A percentile compares a stretch with the other conserved stretches of the same genome.
Conservation (phyloP, 2,797 vertebrate species). For the Sebastes paucispinis region DNA sequence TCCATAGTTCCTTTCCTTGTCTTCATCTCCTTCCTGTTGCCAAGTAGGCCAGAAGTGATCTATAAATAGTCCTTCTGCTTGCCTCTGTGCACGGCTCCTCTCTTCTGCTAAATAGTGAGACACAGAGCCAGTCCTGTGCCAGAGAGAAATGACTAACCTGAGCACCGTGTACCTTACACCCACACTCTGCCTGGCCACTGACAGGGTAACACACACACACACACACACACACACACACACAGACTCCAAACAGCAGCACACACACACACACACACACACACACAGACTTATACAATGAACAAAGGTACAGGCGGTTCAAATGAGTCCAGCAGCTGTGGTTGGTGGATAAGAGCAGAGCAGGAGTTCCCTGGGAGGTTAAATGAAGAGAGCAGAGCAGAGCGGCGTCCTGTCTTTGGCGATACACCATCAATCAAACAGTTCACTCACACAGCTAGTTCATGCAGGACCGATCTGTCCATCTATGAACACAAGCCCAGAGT, state of each 20-base stretch:
- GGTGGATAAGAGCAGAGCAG: slow-evolving; percentile 63
- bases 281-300: slow-evolving; percentile 63
- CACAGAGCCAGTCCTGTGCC: slow-evolving; percentile 77
- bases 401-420: slow-evolving; percentile 61
- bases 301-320: slow-evolving; percentile 74
- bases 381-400: slow-evolving; percentile 62
- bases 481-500: slow-evolving; percentile 9
- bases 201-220: slow-evolving; percentile 38
- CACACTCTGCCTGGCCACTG: slow-evolving; percentile 51
- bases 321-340: slow-evolving; percentile 74
- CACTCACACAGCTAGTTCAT: slow-evolving; percentile 2
- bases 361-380: slow-evolving; percentile 63
- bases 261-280: slow-evolving; percentile 41
- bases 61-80: slow-evolving; percentile 83
- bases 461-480: slow-evolving; percentile 21
- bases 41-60: slow-evolving; percentile 85
- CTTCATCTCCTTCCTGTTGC: slow-evolving; percentile 84
- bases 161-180: slow-evolving; percentile 63
- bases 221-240: slow-evolving; percentile 4
- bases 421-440: slow-evolving; percentile 21
- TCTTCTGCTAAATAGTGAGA: slow-evolving; percentile 77
- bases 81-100: slow-evolving; percentile 64
- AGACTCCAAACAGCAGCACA: background rate
- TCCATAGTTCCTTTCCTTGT: slow-evolving; percentile 81
- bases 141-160: slow-evolving; percentile 83